A percentile compares a stretch with the other conserved stretches of the same genome.
Conservation (phyloP, 2,888 invertebrate genomes). For the Hemithea aestivaria region DNA sequence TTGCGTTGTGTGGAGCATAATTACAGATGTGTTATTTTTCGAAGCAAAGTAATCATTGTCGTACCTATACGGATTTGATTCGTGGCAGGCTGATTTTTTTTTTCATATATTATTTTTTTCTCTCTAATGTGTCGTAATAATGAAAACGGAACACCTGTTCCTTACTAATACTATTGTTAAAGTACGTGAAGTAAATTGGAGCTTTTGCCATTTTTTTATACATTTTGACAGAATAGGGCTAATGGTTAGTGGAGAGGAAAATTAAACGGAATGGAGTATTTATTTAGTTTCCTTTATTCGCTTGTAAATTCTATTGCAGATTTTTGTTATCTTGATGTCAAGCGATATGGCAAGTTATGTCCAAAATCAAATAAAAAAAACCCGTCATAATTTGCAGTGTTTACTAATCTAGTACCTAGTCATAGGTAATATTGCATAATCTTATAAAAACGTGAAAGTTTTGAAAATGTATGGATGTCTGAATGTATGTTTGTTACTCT, state of each 20-base stretch:
- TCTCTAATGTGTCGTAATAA: slow-evolving; percentile 72
- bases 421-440: too few relatives aligned
- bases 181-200: slow-evolving; percentile 51
- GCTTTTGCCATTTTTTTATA: slow-evolving; percentile 42
- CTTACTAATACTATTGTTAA: slow-evolving; percentile 61
- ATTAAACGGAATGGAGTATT: too few relatives aligned
- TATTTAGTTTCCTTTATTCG: too few relatives aligned
- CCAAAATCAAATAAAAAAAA: too few relatives aligned
- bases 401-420: too few relatives aligned
- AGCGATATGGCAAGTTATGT: too few relatives aligned
- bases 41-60: slow-evolving; percentile 74
- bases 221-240: slow-evolving; percentile 17
- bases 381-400: too few relatives aligned
- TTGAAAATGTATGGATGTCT: too few relatives aligned
- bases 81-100: slow-evolving; percentile 63
- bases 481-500: too few relatives aligned
- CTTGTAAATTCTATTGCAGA: too few relatives aligned
- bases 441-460: too few relatives aligned
- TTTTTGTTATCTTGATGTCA: too few relatives aligned
- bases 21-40: slow-evolving; percentile 69
- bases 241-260: not conserved
- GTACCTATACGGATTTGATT: slow-evolving; percentile 78
- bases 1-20: slow-evolving; percentile 36
- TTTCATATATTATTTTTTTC: slow-evolving; percentile 37
- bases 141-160: slow-evolving; percentile 69